A percentile compares a stretch with the other conserved stretches of the same genome.
Conservation (phyloP, 92 coral and sea anemone genomes). For the Heliopora coerulea region DNA sequence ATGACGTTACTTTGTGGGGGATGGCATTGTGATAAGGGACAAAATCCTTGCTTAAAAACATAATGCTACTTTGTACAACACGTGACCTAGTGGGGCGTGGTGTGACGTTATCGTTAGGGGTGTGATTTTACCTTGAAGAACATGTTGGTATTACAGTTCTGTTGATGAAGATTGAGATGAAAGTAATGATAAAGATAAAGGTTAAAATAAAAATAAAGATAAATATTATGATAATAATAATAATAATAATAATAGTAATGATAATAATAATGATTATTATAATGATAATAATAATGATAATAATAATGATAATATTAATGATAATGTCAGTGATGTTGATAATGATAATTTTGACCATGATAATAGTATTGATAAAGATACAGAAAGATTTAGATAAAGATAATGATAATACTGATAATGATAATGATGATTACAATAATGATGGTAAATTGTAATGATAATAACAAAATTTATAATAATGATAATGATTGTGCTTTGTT, state of each 20-base stretch:
- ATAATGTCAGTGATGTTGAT: background rate
- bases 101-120: no score
- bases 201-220: no score
- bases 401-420: background rate
- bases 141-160: no score
- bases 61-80: no score
- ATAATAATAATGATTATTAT: background rate
- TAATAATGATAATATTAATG: background rate
- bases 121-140: no score
- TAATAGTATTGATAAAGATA: background rate
- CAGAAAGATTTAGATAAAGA: background rate
- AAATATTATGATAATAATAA: no score
- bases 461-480: background rate
- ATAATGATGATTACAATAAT: background rate
- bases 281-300: background rate
- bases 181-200: background rate
- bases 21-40: no score
- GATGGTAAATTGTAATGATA: background rate
- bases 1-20: no score
- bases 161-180: no score
- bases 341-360: background rate
- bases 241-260: background rate
- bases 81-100: no score
- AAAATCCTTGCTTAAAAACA: no score
- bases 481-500: background rate